Evolutionary conservation across 2,888 invertebrate genomes (phyloP), one percentile per base, ranked within the genome.

Genomic region (Rhaphigaster nebulosa): DNA sequence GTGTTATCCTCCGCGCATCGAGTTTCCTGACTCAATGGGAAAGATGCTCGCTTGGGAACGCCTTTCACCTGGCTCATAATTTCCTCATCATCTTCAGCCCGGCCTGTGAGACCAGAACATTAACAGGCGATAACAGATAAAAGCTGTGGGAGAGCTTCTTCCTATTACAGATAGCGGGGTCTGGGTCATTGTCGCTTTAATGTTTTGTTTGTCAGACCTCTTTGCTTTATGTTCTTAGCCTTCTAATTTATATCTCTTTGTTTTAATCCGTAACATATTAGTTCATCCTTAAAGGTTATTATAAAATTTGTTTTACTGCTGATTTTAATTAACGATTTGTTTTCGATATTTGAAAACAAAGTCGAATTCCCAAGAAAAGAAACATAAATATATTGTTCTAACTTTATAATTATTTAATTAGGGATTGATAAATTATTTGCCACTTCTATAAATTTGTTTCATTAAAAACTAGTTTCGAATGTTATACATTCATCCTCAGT

Each of bases 171-270:
- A 29, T 76, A 38, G 38, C 15, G 70, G 10, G 70, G 34, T 76
- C 70, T 76, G 70, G 70, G 70, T 76, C 70, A 76, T 76, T 76
- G 70, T 76, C 70, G 70, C 70, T 2, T 76, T 76, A 34, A 76
- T 76, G 70, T 38, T 76, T 38, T 65, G 65, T 76, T 76, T 38
- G 34, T 38, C 10, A 34, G 23, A 6, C 20, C 38, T 38, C 38
- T 76, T 38, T 20, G 34, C 2, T 38, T 18, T 76, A 76, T 76
- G 15, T 15, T 18, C 18, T 34, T 18, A 34, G 29, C 6, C 4
- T 29, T 65, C 18, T 34, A 15, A 10, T 65, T 65, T 65, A 65
- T 65, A 29, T 65, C 65, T 65, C 65, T 65, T 65, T 65, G 29
- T n/a, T 12, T 60, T n/a, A 0, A 13, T 8, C 12, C 60, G 60